Evolutionary conservation across 1,140 invertebrate genomes (phyloP).

Genomic region (Bombus superbus): DNA sequence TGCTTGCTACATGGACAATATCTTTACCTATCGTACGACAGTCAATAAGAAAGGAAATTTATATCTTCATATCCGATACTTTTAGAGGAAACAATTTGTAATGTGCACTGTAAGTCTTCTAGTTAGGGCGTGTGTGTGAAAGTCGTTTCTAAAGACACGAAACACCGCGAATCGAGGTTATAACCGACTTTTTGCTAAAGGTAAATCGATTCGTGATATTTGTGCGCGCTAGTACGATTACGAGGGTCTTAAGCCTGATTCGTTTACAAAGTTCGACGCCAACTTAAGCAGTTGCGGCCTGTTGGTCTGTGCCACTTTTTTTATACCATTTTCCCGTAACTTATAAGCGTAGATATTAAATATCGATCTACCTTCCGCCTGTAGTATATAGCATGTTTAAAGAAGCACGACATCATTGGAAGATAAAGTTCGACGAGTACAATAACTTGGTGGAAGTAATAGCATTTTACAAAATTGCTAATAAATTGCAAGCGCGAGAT

Average conservation of each 20-base stretch:
- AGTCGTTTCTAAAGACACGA: not conserved
- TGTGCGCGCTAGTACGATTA: not conserved
- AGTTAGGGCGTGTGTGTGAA: too few species aligned
- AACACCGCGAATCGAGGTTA: not conserved
- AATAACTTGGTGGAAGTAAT: not conserved
- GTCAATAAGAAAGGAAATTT: not conserved
- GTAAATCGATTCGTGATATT: constrained; percentile 21
- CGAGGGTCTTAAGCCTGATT: not conserved
- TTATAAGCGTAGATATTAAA: constrained; percentile 41
- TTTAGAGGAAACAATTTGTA: constrained; percentile 1
- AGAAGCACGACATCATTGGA: not conserved
- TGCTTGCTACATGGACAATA: not conserved
- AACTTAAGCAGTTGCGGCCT: constrained; percentile 15
- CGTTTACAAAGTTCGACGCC: constrained; percentile 16
- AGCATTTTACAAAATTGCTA: not conserved
- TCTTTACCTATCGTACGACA: not conserved
- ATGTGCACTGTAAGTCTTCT: not conserved
- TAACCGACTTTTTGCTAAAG: not conserved
- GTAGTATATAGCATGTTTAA: not conserved
- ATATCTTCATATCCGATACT: not conserved
- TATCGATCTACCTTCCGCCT: constrained; percentile 23
- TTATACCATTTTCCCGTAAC: constrained; percentile 29
- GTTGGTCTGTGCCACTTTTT: constrained; percentile 28
- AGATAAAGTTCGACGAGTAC: constrained; percentile 11
- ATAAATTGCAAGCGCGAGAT: not conserved